A percentile compares a stretch with the other conserved stretches of the same genome.
Evolutionary conservation across 2,888 invertebrate species (phyloP).

Genomic region (Oxytorus armatus): DNA sequence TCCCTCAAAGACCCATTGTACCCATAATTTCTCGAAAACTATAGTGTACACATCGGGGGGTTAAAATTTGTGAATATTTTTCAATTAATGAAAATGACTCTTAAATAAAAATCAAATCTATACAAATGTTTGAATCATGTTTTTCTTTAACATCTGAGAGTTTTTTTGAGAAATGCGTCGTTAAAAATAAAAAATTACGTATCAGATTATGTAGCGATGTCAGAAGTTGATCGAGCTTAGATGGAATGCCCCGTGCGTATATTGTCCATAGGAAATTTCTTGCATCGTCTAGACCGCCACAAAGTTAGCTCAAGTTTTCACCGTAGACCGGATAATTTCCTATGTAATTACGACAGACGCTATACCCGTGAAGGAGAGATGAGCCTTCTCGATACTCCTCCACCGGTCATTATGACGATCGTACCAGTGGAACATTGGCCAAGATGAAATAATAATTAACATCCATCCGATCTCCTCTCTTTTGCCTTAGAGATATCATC

Average conservation of each 20-base stretch:
- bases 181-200: no score
- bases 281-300: slow-evolving; percentile 17
- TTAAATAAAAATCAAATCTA: no score
- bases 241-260: neutral
- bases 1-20: no score
- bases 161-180: no score
- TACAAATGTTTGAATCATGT: no score
- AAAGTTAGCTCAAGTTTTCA: slow-evolving; percentile 28
- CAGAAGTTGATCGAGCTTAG: slow-evolving; percentile 22
- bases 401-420: slow-evolving; percentile 44
- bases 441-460: slow-evolving; percentile 49
- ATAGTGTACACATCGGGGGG: no score
- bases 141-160: no score
- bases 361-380: slow-evolving; percentile 47
- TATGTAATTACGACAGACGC: slow-evolving; percentile 53
- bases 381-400: slow-evolving; percentile 33
- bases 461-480: slow-evolving; percentile 29
- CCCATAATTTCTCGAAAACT: no score
- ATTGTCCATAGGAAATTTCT: slow-evolving; percentile 37
- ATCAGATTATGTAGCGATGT: no score
- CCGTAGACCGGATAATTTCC: slow-evolving; percentile 50
- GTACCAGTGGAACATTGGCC: slow-evolving; percentile 48
- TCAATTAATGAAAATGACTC: no score
- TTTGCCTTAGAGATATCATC: slow-evolving; percentile 27
- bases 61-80: no score